Evolutionary conservation across 2,888 invertebrate species (phyloP), one percentile per base, ranked within the genome.

Genomic region (Ariolimax columbianus): DNA sequence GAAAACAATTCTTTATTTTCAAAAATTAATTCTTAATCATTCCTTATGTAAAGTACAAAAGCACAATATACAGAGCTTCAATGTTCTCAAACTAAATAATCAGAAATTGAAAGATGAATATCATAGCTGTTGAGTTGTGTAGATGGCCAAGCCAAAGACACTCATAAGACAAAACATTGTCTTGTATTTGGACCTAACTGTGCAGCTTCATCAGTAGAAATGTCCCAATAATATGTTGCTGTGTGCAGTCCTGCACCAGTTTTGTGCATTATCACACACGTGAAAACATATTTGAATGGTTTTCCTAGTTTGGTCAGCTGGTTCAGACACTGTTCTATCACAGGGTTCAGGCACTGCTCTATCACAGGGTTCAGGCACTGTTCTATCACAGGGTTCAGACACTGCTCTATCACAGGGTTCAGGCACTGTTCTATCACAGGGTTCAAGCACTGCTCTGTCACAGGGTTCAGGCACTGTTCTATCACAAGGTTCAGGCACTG

Each of bases 241-340:
- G 99, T 98, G 95, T 99, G 99, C 88, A 99, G 95, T 38, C 99
- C 99, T 73, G 99, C 99, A 40, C 99, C 99, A 95, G 98, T 99
- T 95, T 99, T 99, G 95, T 99, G 99, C 98, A 99, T 99, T 89
- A 99, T 99, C 90, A 99, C 98, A 95, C 99, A 99, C n/a, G 98
- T 99, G 88, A 99, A 98, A 93, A 99, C 99, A 95, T 99, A 99
- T 96, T 99, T 99, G 95, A 98, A 99, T 72, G 99, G 98, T 94
- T 99, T 99, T 95, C 98, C 97, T 91, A 99, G 95, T 95, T 98
- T 98, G 14, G 98, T 98, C 89, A 99, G 95, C 93, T 97, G 97
- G 85, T 97, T 96, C 89, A 99, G 96, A 94, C 98, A 98, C 85
- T 97, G 97, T 95, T 99, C n/a, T n/a, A n/a, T n/a, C n/a, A n/a